phyloP scores from a whole-genome alignment of 2,797 vertebrate species.

The Aythya fuligula region DNA sequence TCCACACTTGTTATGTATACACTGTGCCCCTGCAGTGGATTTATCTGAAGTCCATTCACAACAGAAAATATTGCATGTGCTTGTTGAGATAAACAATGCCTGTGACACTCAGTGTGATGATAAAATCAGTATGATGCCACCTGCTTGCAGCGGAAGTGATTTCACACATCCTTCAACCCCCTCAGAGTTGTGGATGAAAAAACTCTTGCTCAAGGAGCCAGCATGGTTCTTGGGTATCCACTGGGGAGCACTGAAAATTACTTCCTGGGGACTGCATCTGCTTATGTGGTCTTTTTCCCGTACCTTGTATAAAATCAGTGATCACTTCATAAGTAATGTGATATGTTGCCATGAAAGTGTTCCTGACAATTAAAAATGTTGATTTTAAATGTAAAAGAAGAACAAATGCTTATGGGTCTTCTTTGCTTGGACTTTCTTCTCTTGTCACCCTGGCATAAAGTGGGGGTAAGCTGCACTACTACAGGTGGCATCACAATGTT shows the following conservation, averaged over 20 bases:
- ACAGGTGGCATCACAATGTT: neutral
- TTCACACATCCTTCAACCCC: neutral
- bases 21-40: neutral
- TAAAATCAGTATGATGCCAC: neutral
- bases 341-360: neutral
- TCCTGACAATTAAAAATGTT: neutral
- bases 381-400: neutral
- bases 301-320: neutral
- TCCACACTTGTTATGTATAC: neutral
- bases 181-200: neutral
- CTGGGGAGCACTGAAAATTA: neutral
- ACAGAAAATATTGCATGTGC: neutral
- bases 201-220: neutral
- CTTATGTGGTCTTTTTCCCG: neutral
- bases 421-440: neutral
- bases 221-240: neutral
- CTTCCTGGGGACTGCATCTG: neutral
- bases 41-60: neutral
- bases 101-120: rapidly evolving
- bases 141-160: neutral
- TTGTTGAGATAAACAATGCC: neutral
- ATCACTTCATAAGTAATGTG: neutral
- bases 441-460: neutral
- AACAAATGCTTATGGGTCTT: neutral
- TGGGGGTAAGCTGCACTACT: neutral